phyloP scores from a whole-genome alignment of 2,113 vertebrate genomes.

The Microtus oregoni region DNA sequence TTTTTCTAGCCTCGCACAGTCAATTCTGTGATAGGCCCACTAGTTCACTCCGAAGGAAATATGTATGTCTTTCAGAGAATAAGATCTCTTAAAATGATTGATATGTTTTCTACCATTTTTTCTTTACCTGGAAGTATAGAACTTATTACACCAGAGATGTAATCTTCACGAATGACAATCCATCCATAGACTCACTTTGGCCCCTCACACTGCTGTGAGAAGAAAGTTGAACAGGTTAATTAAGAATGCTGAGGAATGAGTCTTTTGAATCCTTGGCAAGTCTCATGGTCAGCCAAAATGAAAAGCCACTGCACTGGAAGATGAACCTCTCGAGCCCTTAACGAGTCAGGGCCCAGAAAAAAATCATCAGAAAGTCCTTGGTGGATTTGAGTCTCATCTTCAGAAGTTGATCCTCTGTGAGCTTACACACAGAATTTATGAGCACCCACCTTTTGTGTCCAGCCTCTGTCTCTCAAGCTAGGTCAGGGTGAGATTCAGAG shows the following conservation, averaged over 20 bases:
- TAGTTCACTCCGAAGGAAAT: neutral
- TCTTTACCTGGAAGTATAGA: neutral
- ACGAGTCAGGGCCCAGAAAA: neutral
- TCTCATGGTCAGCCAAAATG: neutral
- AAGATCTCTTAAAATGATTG: neutral
- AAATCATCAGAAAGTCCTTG: neutral
- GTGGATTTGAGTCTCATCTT: neutral
- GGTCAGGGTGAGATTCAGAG: neutral
- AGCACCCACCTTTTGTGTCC: neutral
- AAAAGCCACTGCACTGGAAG: neutral
- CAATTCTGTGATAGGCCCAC: neutral
- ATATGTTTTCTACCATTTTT: neutral
- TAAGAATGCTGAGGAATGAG: neutral
- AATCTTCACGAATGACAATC: neutral
- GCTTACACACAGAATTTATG: neutral
- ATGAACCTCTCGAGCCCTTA: neutral
- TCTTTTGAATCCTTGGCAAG: neutral
- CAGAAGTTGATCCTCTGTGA: neutral
- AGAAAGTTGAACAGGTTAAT: conserved; percentile 5
- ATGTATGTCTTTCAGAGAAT: neutral
- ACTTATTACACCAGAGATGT: neutral
- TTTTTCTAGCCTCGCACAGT: neutral
- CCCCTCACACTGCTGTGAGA: neutral
- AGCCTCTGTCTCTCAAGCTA: neutral
- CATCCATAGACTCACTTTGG: neutral